Evolutionary conservation across 1,140 invertebrate genomes (phyloP).

Genomic region (Pseudomyrmex sp.): DNA sequence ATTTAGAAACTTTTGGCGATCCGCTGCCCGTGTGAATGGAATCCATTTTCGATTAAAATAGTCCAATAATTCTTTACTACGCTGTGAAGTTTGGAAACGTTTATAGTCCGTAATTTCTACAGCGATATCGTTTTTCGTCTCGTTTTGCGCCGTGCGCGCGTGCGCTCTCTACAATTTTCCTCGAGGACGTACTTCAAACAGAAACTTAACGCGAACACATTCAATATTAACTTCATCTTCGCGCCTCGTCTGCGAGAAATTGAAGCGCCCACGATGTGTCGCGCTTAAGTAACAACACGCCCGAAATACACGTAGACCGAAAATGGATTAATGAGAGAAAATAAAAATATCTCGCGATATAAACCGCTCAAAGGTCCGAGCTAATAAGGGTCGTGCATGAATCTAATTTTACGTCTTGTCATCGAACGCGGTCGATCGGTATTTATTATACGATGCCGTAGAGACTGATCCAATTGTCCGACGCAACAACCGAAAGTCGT

Average conservation of each 20-base stretch:
- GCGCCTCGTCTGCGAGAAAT: background rate
- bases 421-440: conserved; percentile 5
- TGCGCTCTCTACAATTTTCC: no score
- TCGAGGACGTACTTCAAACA: no score
- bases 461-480: conserved; percentile 50
- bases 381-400: conserved; percentile 32
- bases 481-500: conserved; percentile 53
- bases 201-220: no score
- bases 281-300: background rate
- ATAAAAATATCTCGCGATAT: conserved; percentile 45
- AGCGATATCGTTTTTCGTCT: no score
- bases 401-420: conserved; percentile 51
- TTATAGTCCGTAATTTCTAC: background rate
- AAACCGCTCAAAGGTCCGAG: conserved; percentile 37
- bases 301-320: background rate
- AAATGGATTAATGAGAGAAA: background rate
- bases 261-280: background rate
- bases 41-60: conserved; percentile 1
- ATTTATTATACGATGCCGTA: background rate
- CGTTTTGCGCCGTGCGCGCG: no score
- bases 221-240: no score
- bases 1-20: background rate
- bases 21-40: background rate
- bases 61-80: background rate
- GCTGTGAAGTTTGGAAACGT: background rate